A percentile compares a stretch with the other conserved stretches of the same genome.
These are phyloP conservation scores for Dryadula phaetusa DNA, from an alignment of 2,888 invertebrate species.

Conservation along the genomic window DNA sequence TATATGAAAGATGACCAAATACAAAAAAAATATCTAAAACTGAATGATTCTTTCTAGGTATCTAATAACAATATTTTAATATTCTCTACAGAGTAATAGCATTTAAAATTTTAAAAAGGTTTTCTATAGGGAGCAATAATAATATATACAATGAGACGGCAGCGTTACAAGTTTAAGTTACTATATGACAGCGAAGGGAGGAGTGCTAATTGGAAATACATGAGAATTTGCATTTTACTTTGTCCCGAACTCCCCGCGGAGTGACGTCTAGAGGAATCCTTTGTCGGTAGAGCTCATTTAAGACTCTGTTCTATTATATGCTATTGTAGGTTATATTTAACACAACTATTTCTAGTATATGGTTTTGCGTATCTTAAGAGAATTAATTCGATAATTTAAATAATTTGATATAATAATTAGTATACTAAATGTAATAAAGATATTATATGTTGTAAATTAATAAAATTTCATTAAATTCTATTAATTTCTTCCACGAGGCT, in stretches of 20 bases:
- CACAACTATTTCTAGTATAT: background rate
- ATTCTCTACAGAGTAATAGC: background rate
- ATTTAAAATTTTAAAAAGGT: constrained; percentile 7
- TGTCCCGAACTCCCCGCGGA: constrained; percentile 65
- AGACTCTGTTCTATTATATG: constrained; percentile 29
- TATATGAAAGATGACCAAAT: too few relatives aligned
- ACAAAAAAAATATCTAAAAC: background rate
- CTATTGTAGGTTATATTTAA: constrained; percentile 11
- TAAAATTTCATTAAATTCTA: too few relatives aligned
- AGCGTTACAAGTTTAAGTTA: constrained; percentile 47
- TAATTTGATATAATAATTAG: too few relatives aligned
- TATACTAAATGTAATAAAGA: too few relatives aligned
- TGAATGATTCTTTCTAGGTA: background rate
- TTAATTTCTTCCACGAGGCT: too few relatives aligned
- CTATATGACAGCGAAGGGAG: constrained; percentile 51
- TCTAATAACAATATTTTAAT: constrained; percentile 1
- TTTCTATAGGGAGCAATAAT: constrained; percentile 6
- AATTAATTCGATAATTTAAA: too few relatives aligned
- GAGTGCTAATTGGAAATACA: constrained; percentile 78
- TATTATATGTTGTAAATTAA: too few relatives aligned
- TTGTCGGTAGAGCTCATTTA: constrained; percentile 44
- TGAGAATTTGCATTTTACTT: constrained; percentile 81
- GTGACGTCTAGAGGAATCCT: constrained; percentile 54
- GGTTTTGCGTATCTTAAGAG: background rate
- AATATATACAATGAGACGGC: constrained; percentile 5